Conservation (phyloP, 2,797 vertebrate genomes). For the Pachyuromys duprasi region DNA sequence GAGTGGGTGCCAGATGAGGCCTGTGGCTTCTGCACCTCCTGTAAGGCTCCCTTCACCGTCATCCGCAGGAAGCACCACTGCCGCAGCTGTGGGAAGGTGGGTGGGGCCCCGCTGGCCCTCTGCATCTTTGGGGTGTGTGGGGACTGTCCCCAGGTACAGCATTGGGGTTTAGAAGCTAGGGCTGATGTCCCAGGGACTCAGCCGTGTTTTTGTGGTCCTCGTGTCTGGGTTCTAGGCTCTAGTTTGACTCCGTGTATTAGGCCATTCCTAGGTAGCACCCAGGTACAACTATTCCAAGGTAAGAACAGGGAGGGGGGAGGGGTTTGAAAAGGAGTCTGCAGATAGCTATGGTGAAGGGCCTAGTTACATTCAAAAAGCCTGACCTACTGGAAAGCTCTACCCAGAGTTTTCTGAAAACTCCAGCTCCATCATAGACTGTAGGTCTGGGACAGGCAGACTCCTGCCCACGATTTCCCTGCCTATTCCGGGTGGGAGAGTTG, state of each 20-base stretch:
- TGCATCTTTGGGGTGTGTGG: conserved; percentile 30
- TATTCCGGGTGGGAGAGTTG: background rate
- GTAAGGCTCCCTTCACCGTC: conserved; percentile 98
- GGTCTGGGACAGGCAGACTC: background rate
- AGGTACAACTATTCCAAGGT: background rate
- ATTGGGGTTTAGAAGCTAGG: background rate
- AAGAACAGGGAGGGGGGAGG: background rate
- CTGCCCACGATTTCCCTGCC: rapidly evolving
- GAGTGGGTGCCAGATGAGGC: conserved; percentile 99
- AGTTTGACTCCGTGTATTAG: background rate
- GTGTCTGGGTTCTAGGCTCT: background rate
- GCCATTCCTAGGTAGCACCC: rapidly evolving
- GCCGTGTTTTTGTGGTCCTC: background rate
- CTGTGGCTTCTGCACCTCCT: conserved; percentile 95
- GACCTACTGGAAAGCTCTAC: background rate
- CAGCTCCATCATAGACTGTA: background rate
- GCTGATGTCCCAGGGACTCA: background rate
- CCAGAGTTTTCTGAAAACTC: background rate
- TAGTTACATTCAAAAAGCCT: too few relatives aligned
- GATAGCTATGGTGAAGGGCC: background rate
- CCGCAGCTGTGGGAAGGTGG: conserved; percentile 98
- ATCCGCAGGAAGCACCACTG: conserved; percentile 99
- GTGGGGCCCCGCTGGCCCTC: background rate
- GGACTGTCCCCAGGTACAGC: background rate
- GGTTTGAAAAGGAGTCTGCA: background rate